phyloP scores from a whole-genome alignment of 2,797 vertebrate species.

The Argentina silus region DNA sequence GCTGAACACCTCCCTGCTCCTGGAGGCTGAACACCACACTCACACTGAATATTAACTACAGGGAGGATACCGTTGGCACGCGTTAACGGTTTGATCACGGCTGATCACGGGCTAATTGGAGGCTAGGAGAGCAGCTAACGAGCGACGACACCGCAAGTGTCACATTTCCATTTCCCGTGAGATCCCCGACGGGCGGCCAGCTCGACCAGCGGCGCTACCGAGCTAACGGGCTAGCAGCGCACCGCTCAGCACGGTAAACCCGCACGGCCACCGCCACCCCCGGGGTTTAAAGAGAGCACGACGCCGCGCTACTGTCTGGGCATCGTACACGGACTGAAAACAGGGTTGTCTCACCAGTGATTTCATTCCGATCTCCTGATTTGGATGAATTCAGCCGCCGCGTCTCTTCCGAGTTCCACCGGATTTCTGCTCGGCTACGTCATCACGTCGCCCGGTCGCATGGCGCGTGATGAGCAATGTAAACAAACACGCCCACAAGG shows the following conservation, averaged over 20 bases:
- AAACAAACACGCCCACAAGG: slow-evolving; percentile 51
- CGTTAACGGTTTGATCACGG: too few relatives aligned
- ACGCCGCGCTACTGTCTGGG: neutral
- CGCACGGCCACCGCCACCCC: neutral
- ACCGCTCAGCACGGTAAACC: neutral
- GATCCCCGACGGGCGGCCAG: slow-evolving; percentile 10
- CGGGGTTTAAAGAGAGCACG: neutral
- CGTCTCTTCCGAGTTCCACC: slow-evolving; percentile 48
- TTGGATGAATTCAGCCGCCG: slow-evolving; percentile 24
- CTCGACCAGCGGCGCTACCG: neutral
- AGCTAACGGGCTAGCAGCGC: slow-evolving; percentile 9
- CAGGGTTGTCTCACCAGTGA: slow-evolving; percentile 26
- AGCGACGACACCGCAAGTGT: slow-evolving; percentile 47
- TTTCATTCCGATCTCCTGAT: slow-evolving; percentile 29
- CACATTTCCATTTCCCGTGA: slow-evolving; percentile 21
- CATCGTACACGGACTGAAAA: neutral
- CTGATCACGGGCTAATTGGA: too few relatives aligned
- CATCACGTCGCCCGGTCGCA: slow-evolving; percentile 42
- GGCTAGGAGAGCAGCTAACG: too few relatives aligned
- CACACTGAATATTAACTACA: too few relatives aligned
- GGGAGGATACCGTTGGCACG: too few relatives aligned
- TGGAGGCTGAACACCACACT: too few relatives aligned
- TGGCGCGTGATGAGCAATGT: slow-evolving; percentile 50
- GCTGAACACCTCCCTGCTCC: too few relatives aligned
- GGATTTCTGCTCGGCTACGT: slow-evolving; percentile 36